Base-by-base conservation (phyloP, 2,797 vertebrate species). In the Dicrostonyx torquatus region DNA sequence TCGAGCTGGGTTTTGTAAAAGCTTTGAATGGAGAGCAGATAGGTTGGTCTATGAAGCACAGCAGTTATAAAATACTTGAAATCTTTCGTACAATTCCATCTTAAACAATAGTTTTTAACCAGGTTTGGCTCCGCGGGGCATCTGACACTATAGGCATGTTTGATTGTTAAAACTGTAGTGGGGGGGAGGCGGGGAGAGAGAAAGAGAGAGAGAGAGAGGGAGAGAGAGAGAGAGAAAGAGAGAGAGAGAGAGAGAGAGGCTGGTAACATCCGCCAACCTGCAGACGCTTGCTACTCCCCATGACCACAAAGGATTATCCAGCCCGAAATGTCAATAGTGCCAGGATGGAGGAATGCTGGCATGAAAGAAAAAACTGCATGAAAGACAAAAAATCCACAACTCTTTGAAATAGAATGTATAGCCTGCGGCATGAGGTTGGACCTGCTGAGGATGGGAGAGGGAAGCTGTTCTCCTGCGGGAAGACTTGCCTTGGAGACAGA, bases 401-500 rank as follows among this genome's bases (percentile, higher is more conserved):
- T 55, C 85, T 91, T 80, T 55, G 73, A n/a, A 94, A 43, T 22
- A 43, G 60, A 37, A 10, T 76, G 2, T 53, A 15, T 45, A 9
- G 24, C 34, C 34, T 9, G 62, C 29, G 20, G 79, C 37, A 4
- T 29, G 80, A 91, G 45, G 5, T 53, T 82, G 70, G 34, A 9
- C 11, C 18, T 76, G 8, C 20, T 64, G 8, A 79, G 66, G 70
- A 94, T n/a, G 87, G 66, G 22, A 13, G 18, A 50, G 2, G 76
- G 34, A 80, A 90, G 48, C 68, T 29, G n/a, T 13, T 17, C 17
- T 91, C 58, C 43, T 45, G n/a, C 31, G 68, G 26, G 84, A 62
- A 96, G 77, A 60, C 37, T 77, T 62, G 17, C 72, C 78, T 92
- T 96, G 37, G 8, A 86, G 83, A 53, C 12, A 43, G 76, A 78